Evolutionary conservation across 2,113 vertebrate species (phyloP).

Genomic region (Scalopus aquaticus): DNA sequence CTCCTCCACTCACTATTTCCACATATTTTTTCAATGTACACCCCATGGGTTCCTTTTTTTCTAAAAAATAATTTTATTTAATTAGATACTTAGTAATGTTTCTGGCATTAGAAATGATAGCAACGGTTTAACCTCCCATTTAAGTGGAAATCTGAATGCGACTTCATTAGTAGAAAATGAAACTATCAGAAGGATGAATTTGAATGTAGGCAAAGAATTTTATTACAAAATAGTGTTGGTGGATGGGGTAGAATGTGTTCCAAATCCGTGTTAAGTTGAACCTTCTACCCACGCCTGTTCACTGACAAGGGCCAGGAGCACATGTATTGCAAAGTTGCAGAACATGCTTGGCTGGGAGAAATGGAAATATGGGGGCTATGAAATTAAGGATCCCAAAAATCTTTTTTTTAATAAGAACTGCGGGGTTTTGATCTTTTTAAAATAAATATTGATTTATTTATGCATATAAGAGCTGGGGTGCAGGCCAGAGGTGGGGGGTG

Average conservation of each 20-base stretch:
- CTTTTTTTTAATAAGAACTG: no score
- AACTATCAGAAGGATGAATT: background rate
- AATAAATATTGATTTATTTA: no score
- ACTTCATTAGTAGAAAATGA: slow-evolving; percentile 20
- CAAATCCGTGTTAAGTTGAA: background rate
- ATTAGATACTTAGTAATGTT: slow-evolving; percentile 40
- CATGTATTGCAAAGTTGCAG: background rate
- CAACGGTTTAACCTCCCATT: background rate
- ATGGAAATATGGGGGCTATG: background rate
- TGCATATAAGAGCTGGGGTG: no score
- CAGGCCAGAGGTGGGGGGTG: no score
- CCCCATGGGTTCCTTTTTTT: background rate
- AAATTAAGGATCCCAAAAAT: background rate
- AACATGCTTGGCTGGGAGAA: background rate
- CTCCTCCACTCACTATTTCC: background rate
- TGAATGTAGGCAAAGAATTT: background rate
- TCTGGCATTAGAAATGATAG: slow-evolving; percentile 21
- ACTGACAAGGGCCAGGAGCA: background rate
- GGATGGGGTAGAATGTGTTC: background rate
- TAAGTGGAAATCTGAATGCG: slow-evolving; percentile 37
- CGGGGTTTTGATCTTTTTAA: no score
- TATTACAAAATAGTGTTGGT: background rate
- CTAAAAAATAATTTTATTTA: background rate
- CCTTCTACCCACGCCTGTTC: background rate
- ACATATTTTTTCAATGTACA: background rate